Evolutionary conservation across 2,113 vertebrate genomes (phyloP).

Genomic region (Dasypus novemcinctus): DNA sequence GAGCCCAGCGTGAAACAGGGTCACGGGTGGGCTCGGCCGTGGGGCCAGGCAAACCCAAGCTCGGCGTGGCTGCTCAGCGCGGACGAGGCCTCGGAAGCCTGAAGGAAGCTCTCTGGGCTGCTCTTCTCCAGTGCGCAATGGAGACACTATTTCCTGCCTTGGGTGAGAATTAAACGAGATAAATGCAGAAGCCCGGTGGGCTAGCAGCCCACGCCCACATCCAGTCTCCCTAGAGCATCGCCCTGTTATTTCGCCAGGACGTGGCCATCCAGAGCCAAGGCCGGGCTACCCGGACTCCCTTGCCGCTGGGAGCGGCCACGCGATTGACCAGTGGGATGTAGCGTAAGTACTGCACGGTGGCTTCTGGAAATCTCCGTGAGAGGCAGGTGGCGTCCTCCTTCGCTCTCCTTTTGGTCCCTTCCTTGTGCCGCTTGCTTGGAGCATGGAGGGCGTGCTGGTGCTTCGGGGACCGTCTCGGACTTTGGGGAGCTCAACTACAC

Average conservation of each 20-base stretch:
- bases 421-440: not conserved
- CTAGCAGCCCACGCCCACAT: accelerated
- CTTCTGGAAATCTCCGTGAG: not conserved
- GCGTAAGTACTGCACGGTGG: not conserved
- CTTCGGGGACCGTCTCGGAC: not conserved
- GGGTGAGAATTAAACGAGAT: not conserved
- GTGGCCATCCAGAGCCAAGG: not conserved
- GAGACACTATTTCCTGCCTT: not conserved
- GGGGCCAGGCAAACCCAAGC: not conserved
- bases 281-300: not conserved
- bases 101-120: accelerated
- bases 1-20: not conserved
- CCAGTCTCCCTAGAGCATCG: not conserved
- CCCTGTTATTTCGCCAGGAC: not conserved
- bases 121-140: not conserved
- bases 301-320: not conserved
- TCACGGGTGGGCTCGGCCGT: not conserved
- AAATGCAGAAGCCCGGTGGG: accelerated
- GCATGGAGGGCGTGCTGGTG: accelerated
- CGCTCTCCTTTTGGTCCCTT: not conserved
- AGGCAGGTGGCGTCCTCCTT: not conserved
- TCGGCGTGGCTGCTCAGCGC: accelerated
- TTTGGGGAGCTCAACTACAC: no score
- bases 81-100: not conserved
- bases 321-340: not conserved